Conservation (phyloP, 2,113 vertebrate genomes). For the Pachypanchax playfairii region DNA sequence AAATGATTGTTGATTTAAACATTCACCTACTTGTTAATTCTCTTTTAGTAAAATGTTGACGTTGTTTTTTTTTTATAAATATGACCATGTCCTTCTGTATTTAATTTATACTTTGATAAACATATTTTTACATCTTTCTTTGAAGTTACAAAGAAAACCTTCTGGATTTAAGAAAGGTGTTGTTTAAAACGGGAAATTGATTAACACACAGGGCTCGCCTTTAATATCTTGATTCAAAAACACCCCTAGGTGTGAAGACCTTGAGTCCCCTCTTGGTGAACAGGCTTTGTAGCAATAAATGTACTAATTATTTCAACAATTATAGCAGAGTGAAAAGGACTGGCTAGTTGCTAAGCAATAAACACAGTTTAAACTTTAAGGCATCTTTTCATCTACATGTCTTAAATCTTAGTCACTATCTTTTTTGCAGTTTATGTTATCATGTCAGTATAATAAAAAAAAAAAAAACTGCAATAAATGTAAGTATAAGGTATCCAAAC, state of each 20-base stretch:
- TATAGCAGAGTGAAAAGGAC: neutral
- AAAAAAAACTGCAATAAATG: no score
- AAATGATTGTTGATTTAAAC: no score
- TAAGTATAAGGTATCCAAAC: neutral
- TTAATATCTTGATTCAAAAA: neutral
- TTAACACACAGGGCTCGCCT: neutral
- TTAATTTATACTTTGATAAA: neutral
- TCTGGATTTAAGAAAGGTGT: neutral
- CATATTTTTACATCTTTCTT: neutral
- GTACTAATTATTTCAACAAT: neutral
- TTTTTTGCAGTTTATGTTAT: neutral
- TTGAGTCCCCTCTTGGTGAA: constrained; percentile 1
- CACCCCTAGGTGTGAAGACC: neutral
- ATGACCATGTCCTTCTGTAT: neutral
- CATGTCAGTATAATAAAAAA: neutral
- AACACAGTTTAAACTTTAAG: neutral
- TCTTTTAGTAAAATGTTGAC: neutral
- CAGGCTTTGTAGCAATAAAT: neutral
- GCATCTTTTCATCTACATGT: no score
- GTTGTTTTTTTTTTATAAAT: neutral
- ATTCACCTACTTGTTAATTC: neutral
- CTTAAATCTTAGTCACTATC: neutral
- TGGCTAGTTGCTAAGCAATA: constrained; percentile 19
- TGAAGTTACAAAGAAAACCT: neutral
- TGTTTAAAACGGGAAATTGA: neutral